Percentiles rank a stretch among this genome's conserved stretches.
These are phyloP conservation scores for Phania funesta DNA, from an alignment of 2,888 invertebrate species.

Conservation along the genomic window DNA sequence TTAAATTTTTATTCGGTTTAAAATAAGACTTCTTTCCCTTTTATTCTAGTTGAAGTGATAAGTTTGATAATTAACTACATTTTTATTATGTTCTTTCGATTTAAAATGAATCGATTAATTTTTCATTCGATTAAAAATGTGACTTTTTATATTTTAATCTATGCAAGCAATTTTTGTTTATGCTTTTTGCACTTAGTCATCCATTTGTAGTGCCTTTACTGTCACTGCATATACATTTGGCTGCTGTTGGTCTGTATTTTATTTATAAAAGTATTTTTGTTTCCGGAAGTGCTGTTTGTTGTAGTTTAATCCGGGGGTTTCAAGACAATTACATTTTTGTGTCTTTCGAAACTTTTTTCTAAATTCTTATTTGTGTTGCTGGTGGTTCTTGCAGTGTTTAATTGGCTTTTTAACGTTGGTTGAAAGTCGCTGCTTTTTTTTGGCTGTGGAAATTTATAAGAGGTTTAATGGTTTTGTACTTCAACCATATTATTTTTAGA, in stretches of 20 bases:
- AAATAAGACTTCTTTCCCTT: too few species aligned
- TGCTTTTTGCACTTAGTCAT: background rate
- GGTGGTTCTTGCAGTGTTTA: background rate
- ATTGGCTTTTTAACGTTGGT: slow-evolving; percentile 23
- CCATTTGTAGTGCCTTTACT: background rate
- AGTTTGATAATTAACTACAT: too few species aligned
- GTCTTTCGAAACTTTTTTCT: background rate
- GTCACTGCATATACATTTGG: background rate
- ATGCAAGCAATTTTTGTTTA: background rate
- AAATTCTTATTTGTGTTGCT: background rate
- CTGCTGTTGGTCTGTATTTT: background rate
- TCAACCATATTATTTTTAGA: background rate
- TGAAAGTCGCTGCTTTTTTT: background rate
- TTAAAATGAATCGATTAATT: too few species aligned
- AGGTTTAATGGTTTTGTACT: slow-evolving; percentile 10
- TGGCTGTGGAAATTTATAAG: background rate
- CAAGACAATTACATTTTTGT: background rate
- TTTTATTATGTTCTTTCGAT: too few species aligned
- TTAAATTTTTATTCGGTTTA: too few species aligned
- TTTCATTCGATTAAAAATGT: too few species aligned
- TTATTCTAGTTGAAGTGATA: too few species aligned
- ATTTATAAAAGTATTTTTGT: background rate
- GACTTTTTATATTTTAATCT: too few species aligned
- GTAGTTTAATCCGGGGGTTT: background rate
- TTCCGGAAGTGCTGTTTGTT: slow-evolving; percentile 6